phyloP scores from a whole-genome alignment of 1,140 invertebrate species.

The Caenorhabditis inopinata region DNA sequence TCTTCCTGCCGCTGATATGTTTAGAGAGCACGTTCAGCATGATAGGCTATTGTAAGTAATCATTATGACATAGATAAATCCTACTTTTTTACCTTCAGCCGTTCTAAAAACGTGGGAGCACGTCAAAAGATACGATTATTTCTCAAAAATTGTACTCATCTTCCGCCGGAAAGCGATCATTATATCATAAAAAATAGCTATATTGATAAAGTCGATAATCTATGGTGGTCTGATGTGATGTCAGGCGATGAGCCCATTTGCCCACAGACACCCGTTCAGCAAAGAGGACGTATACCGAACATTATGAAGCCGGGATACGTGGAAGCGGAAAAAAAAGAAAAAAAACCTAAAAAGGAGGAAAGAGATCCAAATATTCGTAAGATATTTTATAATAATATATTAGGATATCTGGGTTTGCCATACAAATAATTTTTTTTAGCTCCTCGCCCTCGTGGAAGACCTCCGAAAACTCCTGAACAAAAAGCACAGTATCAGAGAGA shows the following conservation, averaged over 20 bases:
- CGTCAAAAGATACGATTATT: slow-evolving; percentile 20
- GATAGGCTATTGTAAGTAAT: not conserved
- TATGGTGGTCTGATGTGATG: slow-evolving; percentile 30
- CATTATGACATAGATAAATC: no score
- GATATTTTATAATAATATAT: no score
- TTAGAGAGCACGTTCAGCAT: not conserved
- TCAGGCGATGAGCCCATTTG: slow-evolving; percentile 33
- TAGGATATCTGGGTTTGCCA: no score
- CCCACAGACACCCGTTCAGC: slow-evolving; percentile 4
- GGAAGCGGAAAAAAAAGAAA: not conserved
- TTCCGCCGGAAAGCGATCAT: not conserved
- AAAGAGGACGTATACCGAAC: slow-evolving; percentile 18
- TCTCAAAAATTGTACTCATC: slow-evolving; percentile 14
- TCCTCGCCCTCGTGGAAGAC: not conserved
- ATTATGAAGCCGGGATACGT: not conserved
- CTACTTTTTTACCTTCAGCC: not conserved
- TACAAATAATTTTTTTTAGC: not conserved
- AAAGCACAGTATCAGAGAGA: not conserved
- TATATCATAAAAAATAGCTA: not conserved
- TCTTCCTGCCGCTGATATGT: not conserved
- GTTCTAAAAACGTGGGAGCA: not conserved
- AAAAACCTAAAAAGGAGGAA: not conserved
- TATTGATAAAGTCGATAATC: not conserved
- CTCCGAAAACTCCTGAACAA: slow-evolving; percentile 16
- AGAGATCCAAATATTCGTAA: no score